Base-by-base conservation (phyloP, 2,888 invertebrate genomes). In the Pseudoips prasinana region DNA sequence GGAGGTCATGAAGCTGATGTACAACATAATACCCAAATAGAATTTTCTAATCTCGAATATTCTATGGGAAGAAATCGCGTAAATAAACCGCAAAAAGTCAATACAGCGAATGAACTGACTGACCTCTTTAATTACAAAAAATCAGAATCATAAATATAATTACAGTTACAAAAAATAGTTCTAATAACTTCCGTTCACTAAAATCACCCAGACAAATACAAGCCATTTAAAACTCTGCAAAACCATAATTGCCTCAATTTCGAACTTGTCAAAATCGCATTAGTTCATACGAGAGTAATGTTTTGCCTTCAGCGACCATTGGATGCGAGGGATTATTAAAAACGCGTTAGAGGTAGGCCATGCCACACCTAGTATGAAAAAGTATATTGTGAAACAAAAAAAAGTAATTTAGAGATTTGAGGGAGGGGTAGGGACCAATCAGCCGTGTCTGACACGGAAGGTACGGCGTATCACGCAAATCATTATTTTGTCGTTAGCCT, bases 251-350 rank as follows among this genome's bases (percentile, higher is more conserved):
- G 75, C 83, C 67, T 76, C 79, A 84, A 87, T 88, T 86, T 77
- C 71, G 71, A 82, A 86, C 87, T 86, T 87, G 87, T 87, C 86
- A 88, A 87, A 88, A 86, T 79, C 81, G 75, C 84, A 88, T 88
- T 87, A 87, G 83, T 74, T 72, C 68, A 58, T 53, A 47, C 56
- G 61, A 68, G 68, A 74, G 69, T 73, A 74, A 80, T 80, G 77
- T 67, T 62, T 60, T 64, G 82, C 79, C 82, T 77, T 76, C 67
- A 77, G 79, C 79, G 73, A 67, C 72, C 76, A 82, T 81, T 83
- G 84, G 84, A 70, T 64, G 71, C 63, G 61, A 64, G 71, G 79
- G 78, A 86, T 88, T 86, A 88, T 88, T 88, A 87, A 87, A 88
- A 86, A 83, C 69, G 59, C 87, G 86, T 88, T 88, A 87, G 81